Evolutionary conservation across 2,888 invertebrate species (phyloP).

Genomic region (Hypomecis atomaria): DNA sequence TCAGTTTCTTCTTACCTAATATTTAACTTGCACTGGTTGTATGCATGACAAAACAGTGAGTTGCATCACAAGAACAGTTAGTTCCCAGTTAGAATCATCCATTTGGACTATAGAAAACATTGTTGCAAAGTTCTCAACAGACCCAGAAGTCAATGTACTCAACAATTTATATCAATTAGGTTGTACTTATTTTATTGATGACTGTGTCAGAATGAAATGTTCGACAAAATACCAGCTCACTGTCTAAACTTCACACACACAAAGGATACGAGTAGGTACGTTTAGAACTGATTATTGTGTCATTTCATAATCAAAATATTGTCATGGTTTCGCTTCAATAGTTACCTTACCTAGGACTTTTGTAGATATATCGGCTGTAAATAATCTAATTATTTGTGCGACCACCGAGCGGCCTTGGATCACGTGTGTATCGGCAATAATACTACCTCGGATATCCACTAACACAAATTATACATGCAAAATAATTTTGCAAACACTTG

Average conservation of each 20-base stretch:
- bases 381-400: conserved; percentile 51
- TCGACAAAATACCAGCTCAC: conserved; percentile 12
- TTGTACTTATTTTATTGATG: conserved; percentile 7
- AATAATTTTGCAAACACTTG: conserved; percentile 36
- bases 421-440: conserved; percentile 68
- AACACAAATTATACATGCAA: conserved; percentile 47
- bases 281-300: conserved; percentile 51
- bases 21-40: too few relatives aligned
- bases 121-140: not conserved
- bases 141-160: conserved; percentile 34
- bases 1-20: too few relatives aligned
- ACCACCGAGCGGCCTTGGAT: conserved; percentile 61
- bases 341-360: conserved; percentile 11
- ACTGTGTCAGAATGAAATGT: conserved; percentile 22
- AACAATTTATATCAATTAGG: conserved; percentile 31
- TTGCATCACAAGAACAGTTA: too few relatives aligned
- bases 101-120: not conserved
- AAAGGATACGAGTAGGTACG: conserved; percentile 52
- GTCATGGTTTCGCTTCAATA: conserved; percentile 15
- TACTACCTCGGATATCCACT: conserved; percentile 56
- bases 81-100: too few relatives aligned
- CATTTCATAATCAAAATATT: conserved; percentile 63
- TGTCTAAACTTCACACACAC: conserved; percentile 39
- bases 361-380: conserved; percentile 19
- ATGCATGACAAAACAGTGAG: too few relatives aligned